A percentile compares a stretch with the other conserved stretches of the same genome.
Conservation (phyloP, 2,113 vertebrate species). For the Crotalus viridis region DNA sequence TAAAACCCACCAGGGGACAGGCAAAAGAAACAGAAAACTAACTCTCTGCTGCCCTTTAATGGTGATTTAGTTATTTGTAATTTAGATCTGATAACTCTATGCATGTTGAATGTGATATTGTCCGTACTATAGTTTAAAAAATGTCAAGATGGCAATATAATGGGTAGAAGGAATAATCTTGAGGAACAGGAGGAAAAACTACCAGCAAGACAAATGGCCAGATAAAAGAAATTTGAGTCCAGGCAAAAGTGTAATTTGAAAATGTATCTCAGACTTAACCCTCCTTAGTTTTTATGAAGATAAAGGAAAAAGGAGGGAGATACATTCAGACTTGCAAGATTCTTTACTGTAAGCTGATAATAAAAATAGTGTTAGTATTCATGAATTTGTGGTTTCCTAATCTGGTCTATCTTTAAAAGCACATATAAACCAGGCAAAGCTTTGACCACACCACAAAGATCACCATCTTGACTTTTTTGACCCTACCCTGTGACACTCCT, state of each 20-base stretch:
- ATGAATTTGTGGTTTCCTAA: neutral
- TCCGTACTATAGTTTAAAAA: neutral
- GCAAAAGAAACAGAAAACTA: neutral
- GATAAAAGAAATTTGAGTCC: neutral
- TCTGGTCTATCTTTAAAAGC: neutral
- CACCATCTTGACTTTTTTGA: neutral
- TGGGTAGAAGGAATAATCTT: neutral
- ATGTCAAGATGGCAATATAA: neutral
- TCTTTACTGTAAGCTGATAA: neutral
- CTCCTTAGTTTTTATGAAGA: neutral
- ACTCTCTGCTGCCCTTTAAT: neutral
- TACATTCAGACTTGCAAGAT: neutral
- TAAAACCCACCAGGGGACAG: neutral
- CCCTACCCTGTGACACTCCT: neutral
- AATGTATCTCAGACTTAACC: neutral
- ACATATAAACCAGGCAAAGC: neutral
- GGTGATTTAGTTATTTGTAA: neutral
- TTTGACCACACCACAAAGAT: neutral
- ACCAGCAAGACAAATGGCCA: neutral
- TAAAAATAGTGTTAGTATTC: neutral
- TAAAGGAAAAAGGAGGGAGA: neutral
- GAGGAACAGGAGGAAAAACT: neutral
- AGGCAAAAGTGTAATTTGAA: neutral
- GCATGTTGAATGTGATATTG: neutral
- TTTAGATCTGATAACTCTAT: neutral